Evolutionary conservation across 1,140 invertebrate genomes (phyloP).

Genomic region (Drusus annulatus): DNA sequence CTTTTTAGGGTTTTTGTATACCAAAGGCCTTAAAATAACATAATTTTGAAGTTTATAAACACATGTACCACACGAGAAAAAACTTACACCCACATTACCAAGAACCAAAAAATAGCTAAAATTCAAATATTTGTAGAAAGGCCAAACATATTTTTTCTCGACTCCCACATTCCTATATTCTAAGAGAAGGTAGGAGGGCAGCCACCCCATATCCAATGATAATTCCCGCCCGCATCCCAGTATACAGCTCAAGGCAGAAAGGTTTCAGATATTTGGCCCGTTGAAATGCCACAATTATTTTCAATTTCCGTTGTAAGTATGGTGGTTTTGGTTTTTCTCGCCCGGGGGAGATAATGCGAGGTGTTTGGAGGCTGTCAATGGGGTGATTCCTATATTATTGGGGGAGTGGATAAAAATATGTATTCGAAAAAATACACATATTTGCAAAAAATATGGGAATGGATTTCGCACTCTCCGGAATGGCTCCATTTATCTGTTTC

Average conservation of each 20-base stretch:
- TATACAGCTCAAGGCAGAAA: constrained; percentile 17
- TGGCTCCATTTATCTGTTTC: too few species aligned
- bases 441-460: constrained; percentile 11
- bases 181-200: too few species aligned
- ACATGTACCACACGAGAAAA: too few species aligned
- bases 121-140: too few species aligned
- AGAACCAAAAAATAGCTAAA: too few species aligned
- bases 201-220: background rate
- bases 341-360: constrained; percentile 42
- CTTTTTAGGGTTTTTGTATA: too few species aligned
- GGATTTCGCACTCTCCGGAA: background rate
- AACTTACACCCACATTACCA: too few species aligned
- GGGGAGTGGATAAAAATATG: constrained; percentile 30
- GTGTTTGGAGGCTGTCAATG: constrained; percentile 41
- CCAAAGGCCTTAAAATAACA: too few species aligned
- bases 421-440: constrained; percentile 26
- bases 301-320: constrained; percentile 44
- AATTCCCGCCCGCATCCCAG: background rate
- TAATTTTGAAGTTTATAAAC: too few species aligned
- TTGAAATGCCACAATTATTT: constrained; percentile 55
- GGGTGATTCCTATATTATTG: constrained; percentile 26
- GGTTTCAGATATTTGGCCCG: constrained; percentile 50
- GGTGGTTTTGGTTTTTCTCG: constrained; percentile 35
- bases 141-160: too few species aligned
- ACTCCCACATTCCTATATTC: too few species aligned